phyloP scores from a whole-genome alignment of 2,113 vertebrate genomes.

The Chaetodon trifascialis region DNA sequence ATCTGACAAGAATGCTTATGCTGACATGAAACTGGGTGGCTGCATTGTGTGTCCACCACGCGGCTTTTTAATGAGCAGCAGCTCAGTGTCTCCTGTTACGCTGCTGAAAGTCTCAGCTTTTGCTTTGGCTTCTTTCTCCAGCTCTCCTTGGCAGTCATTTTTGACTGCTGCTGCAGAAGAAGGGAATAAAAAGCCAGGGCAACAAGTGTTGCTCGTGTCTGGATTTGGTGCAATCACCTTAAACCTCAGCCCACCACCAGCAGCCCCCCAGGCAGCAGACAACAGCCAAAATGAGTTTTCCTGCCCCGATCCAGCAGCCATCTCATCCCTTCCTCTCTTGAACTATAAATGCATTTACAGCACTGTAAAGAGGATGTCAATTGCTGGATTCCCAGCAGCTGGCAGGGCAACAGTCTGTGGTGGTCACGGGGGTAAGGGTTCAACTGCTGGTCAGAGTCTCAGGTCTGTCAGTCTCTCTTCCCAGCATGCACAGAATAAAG shows the following conservation, averaged over 20 bases:
- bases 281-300: slow-evolving; percentile 63
- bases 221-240: slow-evolving; percentile 34
- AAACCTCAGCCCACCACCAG: slow-evolving; percentile 9
- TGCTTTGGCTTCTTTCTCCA: slow-evolving; percentile 1
- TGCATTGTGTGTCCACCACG: slow-evolving; percentile 12
- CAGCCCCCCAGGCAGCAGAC: slow-evolving; percentile 24
- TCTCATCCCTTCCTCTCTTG: slow-evolving; percentile 67
- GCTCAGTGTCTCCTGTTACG: slow-evolving; percentile 37
- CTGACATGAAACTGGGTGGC: slow-evolving; percentile 19
- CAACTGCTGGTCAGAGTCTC: slow-evolving; percentile 74
- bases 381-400: slow-evolving; percentile 77
- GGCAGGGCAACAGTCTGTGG: slow-evolving; percentile 64
- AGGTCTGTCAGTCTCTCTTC: slow-evolving; percentile 44
- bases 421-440: slow-evolving; percentile 76
- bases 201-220: slow-evolving; percentile 29
- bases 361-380: slow-evolving; percentile 83
- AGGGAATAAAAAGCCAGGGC: background rate
- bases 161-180: slow-evolving; percentile 8
- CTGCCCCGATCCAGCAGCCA: slow-evolving; percentile 60
- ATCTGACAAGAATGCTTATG: slow-evolving; percentile 6
- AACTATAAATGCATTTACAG: slow-evolving; percentile 77
- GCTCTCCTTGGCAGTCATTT: background rate
- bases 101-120: slow-evolving; percentile 17
- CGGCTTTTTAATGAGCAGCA: slow-evolving; percentile 50
- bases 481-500: background rate